Percentiles rank a stretch among this genome's conserved stretches.
phyloP scores from a whole-genome alignment of 2,888 invertebrate genomes.

The Trissonchulus latispiculum region DNA sequence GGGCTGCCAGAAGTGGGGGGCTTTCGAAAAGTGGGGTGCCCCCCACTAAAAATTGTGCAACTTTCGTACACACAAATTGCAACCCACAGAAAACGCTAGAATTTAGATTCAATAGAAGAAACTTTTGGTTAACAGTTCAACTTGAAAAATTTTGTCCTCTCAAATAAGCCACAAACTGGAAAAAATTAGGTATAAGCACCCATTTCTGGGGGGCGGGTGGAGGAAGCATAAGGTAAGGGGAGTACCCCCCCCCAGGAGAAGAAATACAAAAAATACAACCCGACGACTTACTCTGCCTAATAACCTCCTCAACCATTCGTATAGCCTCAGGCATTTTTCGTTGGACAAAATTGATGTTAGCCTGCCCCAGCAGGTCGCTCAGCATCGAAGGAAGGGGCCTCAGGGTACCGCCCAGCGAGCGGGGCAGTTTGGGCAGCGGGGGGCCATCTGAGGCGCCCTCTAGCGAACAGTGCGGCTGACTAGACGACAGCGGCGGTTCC shows the following conservation, averaged over 20 bases:
- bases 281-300: slow-evolving; percentile 20
- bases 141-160: too few relatives aligned
- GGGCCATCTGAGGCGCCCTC: not conserved
- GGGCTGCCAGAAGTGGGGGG: too few relatives aligned
- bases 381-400: slow-evolving; percentile 1
- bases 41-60: too few relatives aligned
- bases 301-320: slow-evolving; percentile 20
- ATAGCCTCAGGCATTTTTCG: slow-evolving; percentile 21
- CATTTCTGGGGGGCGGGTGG: too few relatives aligned
- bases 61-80: not conserved
- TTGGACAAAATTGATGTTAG: slow-evolving; percentile 21
- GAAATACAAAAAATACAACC: too few relatives aligned
- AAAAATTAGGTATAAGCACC: too few relatives aligned
- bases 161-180: too few relatives aligned
- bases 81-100: not conserved
- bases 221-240: too few relatives aligned
- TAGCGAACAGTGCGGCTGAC: too few relatives aligned
- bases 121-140: not conserved
- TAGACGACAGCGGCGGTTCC: too few relatives aligned
- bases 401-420: not conserved
- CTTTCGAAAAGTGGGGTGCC: too few relatives aligned
- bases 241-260: too few relatives aligned
- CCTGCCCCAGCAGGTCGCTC: slow-evolving; percentile 21
- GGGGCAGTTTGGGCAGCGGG: not conserved
- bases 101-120: not conserved